Evolutionary conservation across 35 echinoderm and acorn worm genomes (phyloP), one percentile per base, ranked within the genome.

Genomic region (Diadema setosum): DNA sequence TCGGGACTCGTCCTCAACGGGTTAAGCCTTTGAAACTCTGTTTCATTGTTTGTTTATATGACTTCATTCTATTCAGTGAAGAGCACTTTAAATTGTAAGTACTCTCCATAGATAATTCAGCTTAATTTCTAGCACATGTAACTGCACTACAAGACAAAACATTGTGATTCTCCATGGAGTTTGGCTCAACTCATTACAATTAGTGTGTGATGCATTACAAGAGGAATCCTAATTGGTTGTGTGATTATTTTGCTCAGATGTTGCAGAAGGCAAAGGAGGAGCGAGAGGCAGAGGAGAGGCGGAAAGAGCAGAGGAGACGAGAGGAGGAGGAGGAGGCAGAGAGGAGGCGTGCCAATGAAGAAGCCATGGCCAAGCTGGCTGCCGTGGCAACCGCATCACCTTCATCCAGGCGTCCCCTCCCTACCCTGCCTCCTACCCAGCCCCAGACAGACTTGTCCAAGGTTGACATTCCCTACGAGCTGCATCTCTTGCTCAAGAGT

Each of bases 401-500:
- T 27, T 41, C 46, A 27, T 4, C 81, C 30, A 14, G 26, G 14
- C 24, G 42, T 24, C 73, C 83, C 46, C 58, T 33, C 37, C 64
- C 58, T 65, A 9, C 60, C 12, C n/a, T 45, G 70, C 24, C 64
- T 21, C 40, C 26, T 25, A 86, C 73, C 37, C 73, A 39, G n/a
- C 45, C 64, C 35, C 65, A n/a, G 42, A 40, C 74, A 45, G 56
- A 48, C 23, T 56, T 94, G 24, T 64, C 80, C 33, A 61, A 75
- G 31, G 52, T 89, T 20, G 91, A 94, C 45, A 88, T 94, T 35
- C 91, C 91, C 15, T 86, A 94, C 37, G 86, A 94, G 30, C 81
- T 94, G 20, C 42, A 60, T 41, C 7, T 86, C 33, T 29, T 94
- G 16, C 37, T 94, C 20, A 57, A 65, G 15, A 78, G 73, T 3